Evolutionary conservation across 64 coral and sea anemone genomes (phyloP).

Genomic region (Porites lutea): DNA sequence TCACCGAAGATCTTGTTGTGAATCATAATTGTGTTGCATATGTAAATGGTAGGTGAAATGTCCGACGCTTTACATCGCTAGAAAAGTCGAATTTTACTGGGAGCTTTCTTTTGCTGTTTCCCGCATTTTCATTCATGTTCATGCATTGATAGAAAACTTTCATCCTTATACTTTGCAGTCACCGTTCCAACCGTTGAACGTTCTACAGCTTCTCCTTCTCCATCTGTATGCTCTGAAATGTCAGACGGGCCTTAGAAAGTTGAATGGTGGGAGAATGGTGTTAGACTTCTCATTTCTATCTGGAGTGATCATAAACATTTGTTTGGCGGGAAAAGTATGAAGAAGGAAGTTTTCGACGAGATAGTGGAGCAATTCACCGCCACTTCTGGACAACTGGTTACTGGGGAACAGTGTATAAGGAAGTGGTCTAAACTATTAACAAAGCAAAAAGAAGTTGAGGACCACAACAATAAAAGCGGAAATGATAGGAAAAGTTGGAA

Average conservation of each 20-base stretch:
- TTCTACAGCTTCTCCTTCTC: not conserved
- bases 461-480: constrained; percentile 42
- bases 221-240: not conserved
- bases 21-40: not conserved
- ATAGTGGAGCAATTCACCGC: constrained; percentile 33
- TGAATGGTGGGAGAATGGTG: not conserved
- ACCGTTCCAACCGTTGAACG: too few species aligned
- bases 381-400: not conserved
- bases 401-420: constrained; percentile 39
- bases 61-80: too few species aligned
- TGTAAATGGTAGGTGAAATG: too few species aligned
- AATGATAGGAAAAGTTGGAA: constrained; percentile 52
- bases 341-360: constrained; percentile 46
- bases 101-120: not conserved
- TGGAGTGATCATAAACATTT: not conserved
- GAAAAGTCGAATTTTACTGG: not conserved
- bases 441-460: constrained; percentile 44
- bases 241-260: not conserved
- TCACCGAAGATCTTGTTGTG: not conserved
- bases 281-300: constrained; percentile 7
- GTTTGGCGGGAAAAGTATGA: constrained; percentile 6
- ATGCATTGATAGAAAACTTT: too few species aligned
- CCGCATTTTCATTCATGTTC: not conserved
- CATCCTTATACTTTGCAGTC: too few species aligned
- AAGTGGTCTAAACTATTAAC: constrained; percentile 4